These are phyloP conservation scores for Sciurus carolinensis DNA, from an alignment of 2,797 vertebrate species.

Conservation along the genomic window DNA sequence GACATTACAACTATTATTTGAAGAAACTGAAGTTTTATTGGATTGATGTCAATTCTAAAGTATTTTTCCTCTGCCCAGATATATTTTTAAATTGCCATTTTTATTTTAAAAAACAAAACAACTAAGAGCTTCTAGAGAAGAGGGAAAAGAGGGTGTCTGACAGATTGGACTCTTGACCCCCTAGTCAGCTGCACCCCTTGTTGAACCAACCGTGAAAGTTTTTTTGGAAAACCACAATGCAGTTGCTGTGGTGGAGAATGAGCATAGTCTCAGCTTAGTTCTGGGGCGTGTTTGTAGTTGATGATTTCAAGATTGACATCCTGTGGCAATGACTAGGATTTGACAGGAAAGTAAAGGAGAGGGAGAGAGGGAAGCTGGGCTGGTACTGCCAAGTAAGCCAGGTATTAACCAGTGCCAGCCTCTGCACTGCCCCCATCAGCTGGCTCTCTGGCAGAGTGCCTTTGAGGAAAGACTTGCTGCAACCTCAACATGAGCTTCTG, in stretches of 20 bases:
- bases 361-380: background rate
- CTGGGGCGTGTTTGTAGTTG: background rate
- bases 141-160: background rate
- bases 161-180: background rate
- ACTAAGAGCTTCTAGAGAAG: background rate
- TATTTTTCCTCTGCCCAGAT: background rate
- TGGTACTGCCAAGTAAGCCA: background rate
- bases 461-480: background rate
- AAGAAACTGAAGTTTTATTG: background rate
- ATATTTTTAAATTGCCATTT: background rate
- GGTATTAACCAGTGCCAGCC: background rate
- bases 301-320: background rate
- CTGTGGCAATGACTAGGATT: background rate
- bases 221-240: background rate
- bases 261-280: background rate
- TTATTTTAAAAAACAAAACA: background rate
- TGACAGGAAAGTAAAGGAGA: background rate
- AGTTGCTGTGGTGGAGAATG: background rate
- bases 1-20: background rate
- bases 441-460: background rate
- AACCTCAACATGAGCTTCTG: constrained; percentile 43
- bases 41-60: background rate
- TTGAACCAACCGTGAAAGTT: background rate
- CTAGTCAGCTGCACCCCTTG: background rate
- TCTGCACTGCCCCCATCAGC: background rate